A percentile compares a stretch with the other conserved stretches of the same genome.
These are phyloP conservation scores for Gavialis gangeticus DNA, from an alignment of 2,113 vertebrate genomes.

Conservation along the genomic window DNA sequence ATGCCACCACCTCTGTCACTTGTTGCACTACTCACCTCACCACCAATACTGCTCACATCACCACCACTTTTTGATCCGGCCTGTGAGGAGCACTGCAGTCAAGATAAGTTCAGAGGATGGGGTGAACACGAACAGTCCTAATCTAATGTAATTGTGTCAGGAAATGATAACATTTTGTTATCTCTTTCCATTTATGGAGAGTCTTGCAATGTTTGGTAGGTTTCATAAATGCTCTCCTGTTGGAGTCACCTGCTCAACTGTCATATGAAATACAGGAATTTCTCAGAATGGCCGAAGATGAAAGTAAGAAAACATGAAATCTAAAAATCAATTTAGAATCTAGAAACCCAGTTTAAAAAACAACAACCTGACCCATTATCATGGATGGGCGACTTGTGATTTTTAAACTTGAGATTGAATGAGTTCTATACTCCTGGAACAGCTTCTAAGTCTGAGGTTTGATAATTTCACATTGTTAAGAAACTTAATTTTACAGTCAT, in stretches of 20 bases:
- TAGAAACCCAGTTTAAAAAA: fast-evolving
- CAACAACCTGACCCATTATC: not conserved
- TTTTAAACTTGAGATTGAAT: fast-evolving
- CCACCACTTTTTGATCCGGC: no score
- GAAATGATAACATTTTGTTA: not conserved
- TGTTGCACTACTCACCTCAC: no score
- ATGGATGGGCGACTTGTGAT: fast-evolving
- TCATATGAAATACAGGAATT: not conserved
- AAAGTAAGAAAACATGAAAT: not conserved
- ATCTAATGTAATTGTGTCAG: not conserved
- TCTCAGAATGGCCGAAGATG: not conserved
- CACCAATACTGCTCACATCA: no score
- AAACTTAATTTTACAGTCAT: fast-evolving
- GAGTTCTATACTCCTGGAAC: not conserved
- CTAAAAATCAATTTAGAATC: not conserved
- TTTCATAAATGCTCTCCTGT: not conserved
- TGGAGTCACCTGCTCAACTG: not conserved
- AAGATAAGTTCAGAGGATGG: no score
- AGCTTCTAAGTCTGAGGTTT: not conserved
- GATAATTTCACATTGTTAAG: not conserved
- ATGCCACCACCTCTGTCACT: no score
- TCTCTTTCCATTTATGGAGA: not conserved
- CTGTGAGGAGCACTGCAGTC: no score
- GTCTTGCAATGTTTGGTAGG: not conserved
- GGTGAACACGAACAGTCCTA: no score